Conservation (phyloP, 2,888 invertebrate species). For the Synergus laeviventris region DNA sequence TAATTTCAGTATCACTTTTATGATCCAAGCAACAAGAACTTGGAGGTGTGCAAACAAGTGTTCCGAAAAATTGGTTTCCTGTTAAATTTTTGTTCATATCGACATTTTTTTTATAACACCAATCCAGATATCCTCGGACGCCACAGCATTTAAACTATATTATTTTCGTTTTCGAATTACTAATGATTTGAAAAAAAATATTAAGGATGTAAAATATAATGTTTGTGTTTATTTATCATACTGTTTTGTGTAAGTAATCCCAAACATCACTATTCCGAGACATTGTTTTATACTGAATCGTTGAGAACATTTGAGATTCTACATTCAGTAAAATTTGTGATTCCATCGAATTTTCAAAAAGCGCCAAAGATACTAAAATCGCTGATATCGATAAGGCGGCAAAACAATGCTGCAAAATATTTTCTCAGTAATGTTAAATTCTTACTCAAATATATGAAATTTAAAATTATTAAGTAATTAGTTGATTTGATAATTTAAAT, state of each 20-base stretch:
- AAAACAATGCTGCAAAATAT: not conserved
- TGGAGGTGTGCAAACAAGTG: not conserved
- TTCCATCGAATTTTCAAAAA: not conserved
- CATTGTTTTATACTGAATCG: not conserved
- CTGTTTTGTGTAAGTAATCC: slow-evolving; percentile 9
- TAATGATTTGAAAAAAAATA: not conserved
- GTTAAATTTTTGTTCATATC: not conserved
- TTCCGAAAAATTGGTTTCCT: not conserved
- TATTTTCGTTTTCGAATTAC: not conserved
- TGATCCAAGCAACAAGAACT: slow-evolving; percentile 9
- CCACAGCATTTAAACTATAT: slow-evolving; percentile 8
- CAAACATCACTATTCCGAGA: not conserved
- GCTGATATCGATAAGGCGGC: not conserved
- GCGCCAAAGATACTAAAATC: not conserved
- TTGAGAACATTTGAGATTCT: not conserved
- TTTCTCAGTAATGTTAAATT: not conserved
- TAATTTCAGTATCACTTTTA: not conserved
- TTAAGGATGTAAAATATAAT: no score
- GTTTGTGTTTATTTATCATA: not conserved
- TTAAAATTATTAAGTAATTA: not conserved
- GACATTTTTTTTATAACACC: not conserved
- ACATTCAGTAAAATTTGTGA: not conserved
- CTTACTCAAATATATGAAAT: not conserved
- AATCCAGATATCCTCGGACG: not conserved
- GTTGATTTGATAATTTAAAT: not conserved